Base-by-base conservation (phyloP, 1,140 invertebrate species). In the Ips typographus region DNA sequence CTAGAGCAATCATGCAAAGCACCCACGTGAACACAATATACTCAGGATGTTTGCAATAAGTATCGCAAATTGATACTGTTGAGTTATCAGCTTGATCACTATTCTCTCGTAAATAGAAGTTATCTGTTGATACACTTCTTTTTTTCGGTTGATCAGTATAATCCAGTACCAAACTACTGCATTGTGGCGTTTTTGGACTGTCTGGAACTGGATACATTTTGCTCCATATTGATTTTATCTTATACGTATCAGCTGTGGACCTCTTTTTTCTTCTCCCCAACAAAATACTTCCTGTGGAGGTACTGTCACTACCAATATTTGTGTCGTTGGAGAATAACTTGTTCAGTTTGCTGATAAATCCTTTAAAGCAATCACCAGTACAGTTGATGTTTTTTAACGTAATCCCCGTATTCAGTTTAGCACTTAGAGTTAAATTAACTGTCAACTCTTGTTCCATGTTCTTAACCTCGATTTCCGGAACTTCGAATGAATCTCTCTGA, bases 11-110 rank as follows among this genome's bases (percentile, higher is more conserved):
- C 44, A 98, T 84, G 68, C 93, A 95, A n/a, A 98, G 82, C 38
- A 97, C 90, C 93, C 94, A 97, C 0, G 93, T 94, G 80, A 95
- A 94, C 1, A 96, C 91, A 5, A 96, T 89, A 77, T 96, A 97
- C 79, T 97, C 93, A 0, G 92, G 91, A 70, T 88, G 84, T 40
- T 60, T 67, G 40, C 73, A 74, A 41, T 47, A 38, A 1, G 47
- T 4, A 6, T 41, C 4, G 51, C 53, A 40, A 7, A 36, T 6
- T 49, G 7, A 6, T 8, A 49, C 5, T 55, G 1, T 55, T 55
- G 36, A 55, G 5, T 55, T 55, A 47, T 47, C 44, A 47, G n/a
- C 4, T 22, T 22, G 22, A 22, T 22, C 22, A 22, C 22, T 22
- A 22, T 22, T 22, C 22, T 22, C 22, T 0, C 22, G 22, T 22